Evolutionary conservation across 53 echinoderm and acorn worm genomes (phyloP).

Genomic region (Zoroaster sp.): DNA sequence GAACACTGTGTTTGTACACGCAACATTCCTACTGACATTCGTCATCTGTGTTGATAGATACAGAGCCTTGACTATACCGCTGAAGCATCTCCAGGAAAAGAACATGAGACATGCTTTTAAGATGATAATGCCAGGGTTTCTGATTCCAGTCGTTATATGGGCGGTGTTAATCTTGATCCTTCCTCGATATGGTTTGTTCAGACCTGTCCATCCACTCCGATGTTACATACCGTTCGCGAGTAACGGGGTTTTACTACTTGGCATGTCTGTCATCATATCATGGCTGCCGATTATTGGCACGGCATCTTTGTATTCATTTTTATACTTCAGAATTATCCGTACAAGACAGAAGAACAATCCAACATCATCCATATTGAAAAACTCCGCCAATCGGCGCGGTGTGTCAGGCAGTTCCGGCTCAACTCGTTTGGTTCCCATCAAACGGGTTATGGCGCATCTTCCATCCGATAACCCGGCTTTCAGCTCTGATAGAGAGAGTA

Average conservation of each 20-base stretch:
- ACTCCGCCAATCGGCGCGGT: too few relatives aligned
- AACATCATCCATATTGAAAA: neutral
- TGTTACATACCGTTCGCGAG: conserved; percentile 33
- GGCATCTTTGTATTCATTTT: conserved; percentile 26
- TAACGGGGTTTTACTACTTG: conserved; percentile 20
- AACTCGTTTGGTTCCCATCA: too few relatives aligned
- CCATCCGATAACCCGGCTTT: too few relatives aligned
- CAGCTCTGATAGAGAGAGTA: neutral
- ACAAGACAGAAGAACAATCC: neutral
- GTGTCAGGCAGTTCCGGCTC: too few relatives aligned
- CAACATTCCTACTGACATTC: conserved; percentile 55
- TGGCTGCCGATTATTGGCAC: conserved; percentile 61
- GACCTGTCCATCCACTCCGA: neutral
- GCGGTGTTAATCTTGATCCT: conserved; percentile 7
- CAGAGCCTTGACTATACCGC: conserved; percentile 45
- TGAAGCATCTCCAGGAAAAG: conserved; percentile 60
- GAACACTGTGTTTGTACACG: conserved; percentile 66
- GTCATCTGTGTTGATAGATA: conserved; percentile 73
- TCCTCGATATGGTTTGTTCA: neutral
- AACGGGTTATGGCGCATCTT: too few relatives aligned
- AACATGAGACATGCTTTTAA: conserved; percentile 27
- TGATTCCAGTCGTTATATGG: conserved; percentile 56
- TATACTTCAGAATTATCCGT: conserved; percentile 58
- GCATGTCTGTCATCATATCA: conserved; percentile 40
- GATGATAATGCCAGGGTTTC: conserved; percentile 39